Evolutionary conservation across 1,140 invertebrate genomes (phyloP).

Genomic region (Ostrea denselamellosa): DNA sequence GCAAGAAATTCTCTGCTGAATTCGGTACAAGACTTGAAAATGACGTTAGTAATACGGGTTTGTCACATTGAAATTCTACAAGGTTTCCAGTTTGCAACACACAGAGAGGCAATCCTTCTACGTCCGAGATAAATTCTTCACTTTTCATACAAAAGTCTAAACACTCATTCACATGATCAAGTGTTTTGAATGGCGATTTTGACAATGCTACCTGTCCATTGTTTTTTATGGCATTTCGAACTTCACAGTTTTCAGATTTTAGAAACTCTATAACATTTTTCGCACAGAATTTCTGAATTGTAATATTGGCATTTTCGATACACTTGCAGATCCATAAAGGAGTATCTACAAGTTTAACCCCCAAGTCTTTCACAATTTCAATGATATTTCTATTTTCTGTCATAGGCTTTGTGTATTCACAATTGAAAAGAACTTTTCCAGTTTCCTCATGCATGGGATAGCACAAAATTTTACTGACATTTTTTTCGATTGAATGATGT

Average conservation of each 20-base stretch:
- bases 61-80: background rate
- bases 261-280: background rate
- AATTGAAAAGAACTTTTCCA: constrained; percentile 19
- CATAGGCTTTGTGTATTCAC: background rate
- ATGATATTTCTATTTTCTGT: background rate
- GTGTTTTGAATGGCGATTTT: constrained; percentile 1
- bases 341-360: constrained; percentile 2
- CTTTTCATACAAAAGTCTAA: constrained; percentile 16
- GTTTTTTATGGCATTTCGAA: background rate
- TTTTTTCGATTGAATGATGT: background rate
- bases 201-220: background rate
- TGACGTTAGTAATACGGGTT: background rate
- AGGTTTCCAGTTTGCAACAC: background rate
- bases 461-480: background rate
- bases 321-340: background rate
- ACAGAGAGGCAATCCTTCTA: constrained; percentile 38
- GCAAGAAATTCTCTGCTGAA: background rate
- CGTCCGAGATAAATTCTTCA: background rate
- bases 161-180: background rate
- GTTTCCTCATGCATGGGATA: constrained; percentile 7
- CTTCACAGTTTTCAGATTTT: background rate
- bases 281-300: background rate
- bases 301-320: background rate
- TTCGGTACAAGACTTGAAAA: background rate
- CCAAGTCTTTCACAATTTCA: background rate